Conservation (phyloP, 2,113 vertebrate genomes). For the Grallaria varia region DNA sequence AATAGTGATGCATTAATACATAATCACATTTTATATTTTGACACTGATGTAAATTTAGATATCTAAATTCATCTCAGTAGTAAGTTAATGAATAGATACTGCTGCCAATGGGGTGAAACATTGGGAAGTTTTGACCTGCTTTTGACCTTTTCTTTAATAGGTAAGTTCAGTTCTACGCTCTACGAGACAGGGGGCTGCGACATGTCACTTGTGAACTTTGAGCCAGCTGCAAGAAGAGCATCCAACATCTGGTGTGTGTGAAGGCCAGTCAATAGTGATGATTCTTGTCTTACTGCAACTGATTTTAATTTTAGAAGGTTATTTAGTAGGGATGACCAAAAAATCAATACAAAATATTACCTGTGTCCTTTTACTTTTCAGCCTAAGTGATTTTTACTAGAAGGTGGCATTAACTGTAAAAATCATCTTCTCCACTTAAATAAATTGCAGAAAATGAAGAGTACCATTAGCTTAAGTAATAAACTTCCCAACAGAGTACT, state of each 20-base stretch:
- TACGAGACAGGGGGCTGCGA: constrained; percentile 95
- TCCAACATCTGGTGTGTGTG: constrained; percentile 94
- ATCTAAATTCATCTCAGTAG: neutral
- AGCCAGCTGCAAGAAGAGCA: constrained; percentile 94
- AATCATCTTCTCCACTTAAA: neutral
- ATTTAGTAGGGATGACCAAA: neutral
- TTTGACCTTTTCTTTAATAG: constrained; percentile 73
- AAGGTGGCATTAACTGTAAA: neutral
- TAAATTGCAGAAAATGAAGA: neutral
- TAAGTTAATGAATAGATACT: constrained; percentile 6
- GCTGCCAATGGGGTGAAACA: neutral
- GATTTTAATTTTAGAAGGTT: neutral
- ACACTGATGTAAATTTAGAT: neutral
- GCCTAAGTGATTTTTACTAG: neutral
- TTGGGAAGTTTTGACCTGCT: constrained; percentile 27
- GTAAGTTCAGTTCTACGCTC: constrained; percentile 93
- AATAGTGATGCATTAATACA: neutral
- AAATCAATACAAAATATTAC: neutral
- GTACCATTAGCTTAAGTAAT: neutral
- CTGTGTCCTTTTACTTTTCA: neutral
- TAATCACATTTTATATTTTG: neutral
- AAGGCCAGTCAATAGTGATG: constrained; percentile 48
- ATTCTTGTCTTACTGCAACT: constrained; percentile 38
- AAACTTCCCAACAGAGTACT: neutral
- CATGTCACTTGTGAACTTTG: constrained; percentile 97